These are phyloP conservation scores for Cephalopterus ornatus DNA, from an alignment of 2,113 vertebrate genomes.

Conservation along the genomic window DNA sequence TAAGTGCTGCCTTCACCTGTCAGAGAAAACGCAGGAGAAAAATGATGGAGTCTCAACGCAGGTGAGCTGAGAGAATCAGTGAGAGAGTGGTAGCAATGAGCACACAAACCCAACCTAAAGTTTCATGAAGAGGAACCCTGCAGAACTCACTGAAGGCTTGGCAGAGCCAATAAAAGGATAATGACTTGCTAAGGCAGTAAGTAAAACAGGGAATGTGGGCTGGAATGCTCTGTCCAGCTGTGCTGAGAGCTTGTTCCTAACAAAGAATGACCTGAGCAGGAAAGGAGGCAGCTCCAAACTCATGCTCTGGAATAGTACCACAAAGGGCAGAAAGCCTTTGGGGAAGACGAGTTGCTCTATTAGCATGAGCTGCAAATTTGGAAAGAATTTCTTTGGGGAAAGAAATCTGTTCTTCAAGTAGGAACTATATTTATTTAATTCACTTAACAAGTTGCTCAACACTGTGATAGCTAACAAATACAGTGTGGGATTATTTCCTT, in stretches of 20 bases:
- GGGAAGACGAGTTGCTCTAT: neutral
- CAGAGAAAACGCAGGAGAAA: neutral
- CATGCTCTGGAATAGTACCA: neutral
- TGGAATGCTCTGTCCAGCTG: neutral
- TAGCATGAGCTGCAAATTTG: neutral
- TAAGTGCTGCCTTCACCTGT: neutral
- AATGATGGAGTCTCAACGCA: neutral
- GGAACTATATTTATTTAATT: constrained; percentile 9
- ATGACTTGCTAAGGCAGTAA: neutral
- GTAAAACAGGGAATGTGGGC: neutral
- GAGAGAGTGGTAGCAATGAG: neutral
- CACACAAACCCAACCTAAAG: neutral
- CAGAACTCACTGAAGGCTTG: neutral
- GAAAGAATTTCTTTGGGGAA: neutral
- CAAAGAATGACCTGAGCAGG: neutral
- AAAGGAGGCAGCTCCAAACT: neutral
- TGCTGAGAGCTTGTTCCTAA: neutral
- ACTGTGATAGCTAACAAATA: constrained; percentile 31
- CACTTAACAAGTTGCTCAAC: constrained; percentile 26
- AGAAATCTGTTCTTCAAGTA: neutral
- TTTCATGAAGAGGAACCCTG: neutral
- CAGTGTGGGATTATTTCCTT: constrained; percentile 37
- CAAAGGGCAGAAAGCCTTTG: neutral
- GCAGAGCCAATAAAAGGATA: neutral
- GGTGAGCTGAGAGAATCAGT: neutral